These are phyloP conservation scores for Enteromius fasciolatus DNA, from an alignment of 2,797 vertebrate species.

Conservation along the genomic window DNA sequence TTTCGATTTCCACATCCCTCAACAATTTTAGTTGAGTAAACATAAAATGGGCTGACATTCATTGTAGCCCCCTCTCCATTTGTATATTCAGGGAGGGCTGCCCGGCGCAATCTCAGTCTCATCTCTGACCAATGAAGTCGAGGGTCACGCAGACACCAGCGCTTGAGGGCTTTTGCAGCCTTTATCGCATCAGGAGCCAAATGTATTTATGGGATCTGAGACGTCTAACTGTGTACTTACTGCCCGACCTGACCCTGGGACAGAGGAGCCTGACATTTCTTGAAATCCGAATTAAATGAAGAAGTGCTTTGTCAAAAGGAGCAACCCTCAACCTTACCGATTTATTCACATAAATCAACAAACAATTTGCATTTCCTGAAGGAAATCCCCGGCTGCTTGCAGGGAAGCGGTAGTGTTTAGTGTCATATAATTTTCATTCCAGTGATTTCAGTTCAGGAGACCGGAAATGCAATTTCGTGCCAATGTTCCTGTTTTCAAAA, in stretches of 20 bases:
- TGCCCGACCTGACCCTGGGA: conserved; percentile 19
- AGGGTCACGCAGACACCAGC: conserved; percentile 55
- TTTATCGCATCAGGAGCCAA: conserved; percentile 58
- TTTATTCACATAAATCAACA: conserved; percentile 27
- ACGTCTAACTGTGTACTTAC: conserved; percentile 37
- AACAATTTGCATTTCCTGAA: background rate
- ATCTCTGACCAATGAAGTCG: conserved; percentile 52
- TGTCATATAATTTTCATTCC: background rate
- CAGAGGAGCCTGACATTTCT: conserved; percentile 21
- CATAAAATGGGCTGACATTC: conserved; percentile 44
- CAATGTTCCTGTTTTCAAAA: background rate
- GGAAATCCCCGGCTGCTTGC: background rate
- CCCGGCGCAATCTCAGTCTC: conserved; percentile 32
- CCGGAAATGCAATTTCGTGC: no score
- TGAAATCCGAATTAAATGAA: conserved; percentile 9
- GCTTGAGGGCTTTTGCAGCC: conserved; percentile 48
- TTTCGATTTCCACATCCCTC: conserved; percentile 35
- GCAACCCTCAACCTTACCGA: background rate
- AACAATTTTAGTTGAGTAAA: conserved; percentile 59
- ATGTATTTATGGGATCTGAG: conserved; percentile 49
- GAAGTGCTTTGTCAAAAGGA: background rate
- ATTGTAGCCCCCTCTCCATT: conserved; percentile 47
- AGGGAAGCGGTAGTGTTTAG: background rate
- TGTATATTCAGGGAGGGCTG: conserved; percentile 24
- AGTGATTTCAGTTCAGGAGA: background rate